Evolutionary conservation across 2,797 vertebrate genomes (phyloP).

Genomic region (Spheniscus humboldti): DNA sequence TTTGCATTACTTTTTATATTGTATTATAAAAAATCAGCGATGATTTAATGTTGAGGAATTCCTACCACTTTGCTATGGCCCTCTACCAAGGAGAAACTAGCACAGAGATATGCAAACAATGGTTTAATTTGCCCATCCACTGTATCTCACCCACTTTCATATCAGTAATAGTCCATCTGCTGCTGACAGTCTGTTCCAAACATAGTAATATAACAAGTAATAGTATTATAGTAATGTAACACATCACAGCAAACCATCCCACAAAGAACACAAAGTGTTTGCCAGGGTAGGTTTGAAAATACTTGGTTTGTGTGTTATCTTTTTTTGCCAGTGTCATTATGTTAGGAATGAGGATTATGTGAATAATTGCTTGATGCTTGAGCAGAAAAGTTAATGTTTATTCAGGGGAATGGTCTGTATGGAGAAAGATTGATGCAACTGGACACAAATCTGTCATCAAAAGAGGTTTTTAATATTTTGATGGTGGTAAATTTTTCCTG

Average conservation of each 20-base stretch:
- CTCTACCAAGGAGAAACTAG: background rate
- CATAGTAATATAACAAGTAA: background rate
- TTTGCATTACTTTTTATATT: conserved; percentile 17
- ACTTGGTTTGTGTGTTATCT: background rate
- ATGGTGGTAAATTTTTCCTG: background rate
- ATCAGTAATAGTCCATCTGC: conserved; percentile 56
- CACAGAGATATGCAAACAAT: conserved; percentile 11
- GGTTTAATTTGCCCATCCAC: conserved; percentile 16
- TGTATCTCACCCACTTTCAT: conserved; percentile 28
- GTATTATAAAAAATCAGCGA: background rate
- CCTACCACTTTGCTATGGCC: background rate
- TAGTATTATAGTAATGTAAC: conserved; percentile 10
- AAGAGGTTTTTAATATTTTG: background rate
- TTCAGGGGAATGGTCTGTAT: background rate
- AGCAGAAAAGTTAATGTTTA: conserved; percentile 49
- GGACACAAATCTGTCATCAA: background rate
- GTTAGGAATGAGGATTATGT: background rate
- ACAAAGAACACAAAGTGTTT: conserved; percentile 24
- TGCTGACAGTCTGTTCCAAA: conserved; percentile 39
- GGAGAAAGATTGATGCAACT: background rate
- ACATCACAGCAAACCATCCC: conserved; percentile 11
- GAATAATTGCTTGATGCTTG: background rate
- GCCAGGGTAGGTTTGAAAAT: conserved; percentile 15
- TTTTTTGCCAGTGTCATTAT: conserved; percentile 1
- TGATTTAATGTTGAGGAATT: background rate